Percentiles rank a stretch among this genome's conserved stretches.
Conservation (phyloP, 2,888 invertebrate species). For the Nomada hirtipes region DNA sequence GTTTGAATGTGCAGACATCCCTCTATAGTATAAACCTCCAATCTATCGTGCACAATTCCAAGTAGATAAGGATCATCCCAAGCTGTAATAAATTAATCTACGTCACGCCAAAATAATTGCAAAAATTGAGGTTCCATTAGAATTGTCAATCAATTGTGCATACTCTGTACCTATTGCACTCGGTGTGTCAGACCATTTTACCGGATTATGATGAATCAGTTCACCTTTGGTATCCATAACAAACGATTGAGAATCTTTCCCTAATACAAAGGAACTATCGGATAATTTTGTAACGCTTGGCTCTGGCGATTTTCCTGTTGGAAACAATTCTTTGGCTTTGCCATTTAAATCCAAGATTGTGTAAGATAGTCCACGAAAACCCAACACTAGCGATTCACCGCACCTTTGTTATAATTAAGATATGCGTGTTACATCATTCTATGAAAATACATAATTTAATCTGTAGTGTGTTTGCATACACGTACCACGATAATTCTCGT, state of each 20-base stretch:
- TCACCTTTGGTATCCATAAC: slow-evolving; percentile 91
- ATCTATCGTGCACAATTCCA: slow-evolving; percentile 92
- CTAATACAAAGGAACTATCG: slow-evolving; percentile 91
- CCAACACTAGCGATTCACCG: slow-evolving; percentile 80
- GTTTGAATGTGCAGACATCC: slow-evolving; percentile 93
- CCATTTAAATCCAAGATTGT: slow-evolving; percentile 85
- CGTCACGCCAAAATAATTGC: slow-evolving; percentile 4
- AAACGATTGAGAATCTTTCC: slow-evolving; percentile 94
- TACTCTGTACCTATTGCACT: slow-evolving; percentile 87
- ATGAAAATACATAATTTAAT: background rate
- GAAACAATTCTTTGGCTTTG: slow-evolving; percentile 92
- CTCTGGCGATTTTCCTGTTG: slow-evolving; percentile 92
- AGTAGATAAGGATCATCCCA: slow-evolving; percentile 98
- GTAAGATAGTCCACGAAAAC: slow-evolving; percentile 82
- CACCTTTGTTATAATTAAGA: slow-evolving; percentile 71
- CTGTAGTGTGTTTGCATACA: background rate
- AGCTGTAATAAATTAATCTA: slow-evolving; percentile 85
- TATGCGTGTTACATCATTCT: background rate
- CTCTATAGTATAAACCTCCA: slow-evolving; percentile 95
- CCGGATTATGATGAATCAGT: slow-evolving; percentile 89
- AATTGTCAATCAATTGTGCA: background rate
- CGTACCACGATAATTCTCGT: slow-evolving; percentile 80
- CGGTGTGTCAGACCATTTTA: slow-evolving; percentile 93
- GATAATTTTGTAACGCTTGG: slow-evolving; percentile 93
- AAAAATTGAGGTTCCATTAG: background rate